Conservation (phyloP, 2,888 invertebrate species). For the Leptopilina myrica region DNA sequence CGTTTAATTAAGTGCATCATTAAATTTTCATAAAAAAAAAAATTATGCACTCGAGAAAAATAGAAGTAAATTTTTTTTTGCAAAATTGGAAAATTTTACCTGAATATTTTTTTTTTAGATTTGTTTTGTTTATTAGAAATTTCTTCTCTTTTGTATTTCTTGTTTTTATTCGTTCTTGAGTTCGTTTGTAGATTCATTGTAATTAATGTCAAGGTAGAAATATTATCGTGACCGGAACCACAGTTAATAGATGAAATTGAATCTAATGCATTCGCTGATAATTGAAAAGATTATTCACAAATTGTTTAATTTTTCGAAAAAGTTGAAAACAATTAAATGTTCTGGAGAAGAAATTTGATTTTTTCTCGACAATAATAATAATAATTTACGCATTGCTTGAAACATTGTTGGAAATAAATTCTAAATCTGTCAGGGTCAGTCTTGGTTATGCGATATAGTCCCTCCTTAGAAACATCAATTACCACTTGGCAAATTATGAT, state of each 20-base stretch:
- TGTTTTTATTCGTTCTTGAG: not conserved
- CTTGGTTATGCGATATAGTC: not conserved
- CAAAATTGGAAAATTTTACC: too few relatives aligned
- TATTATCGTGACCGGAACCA: slow-evolving; percentile 18
- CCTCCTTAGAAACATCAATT: slow-evolving; percentile 5
- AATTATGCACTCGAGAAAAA: too few relatives aligned
- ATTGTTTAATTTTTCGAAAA: too few relatives aligned
- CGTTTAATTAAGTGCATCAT: not conserved
- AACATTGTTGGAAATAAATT: not conserved
- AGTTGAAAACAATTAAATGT: too few relatives aligned
- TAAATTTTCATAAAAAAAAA: not conserved
- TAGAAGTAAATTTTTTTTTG: too few relatives aligned
- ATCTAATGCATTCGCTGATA: not conserved
- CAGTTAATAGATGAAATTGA: slow-evolving; percentile 28
- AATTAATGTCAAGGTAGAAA: slow-evolving; percentile 43
- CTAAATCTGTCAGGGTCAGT: slow-evolving; percentile 21
- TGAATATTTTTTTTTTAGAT: too few relatives aligned
- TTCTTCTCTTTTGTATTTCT: not conserved
- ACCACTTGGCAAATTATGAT: slow-evolving; percentile 23
- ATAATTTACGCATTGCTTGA: too few relatives aligned
- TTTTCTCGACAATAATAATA: too few relatives aligned
- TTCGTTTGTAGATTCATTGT: slow-evolving; percentile 6
- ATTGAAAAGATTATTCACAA: not conserved
- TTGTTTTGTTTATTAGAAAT: not conserved
- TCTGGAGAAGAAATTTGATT: too few relatives aligned